A percentile compares a stretch with the other conserved stretches of the same genome.
Conservation (phyloP, 2,113 vertebrate genomes). For the Lophius piscatorius region DNA sequence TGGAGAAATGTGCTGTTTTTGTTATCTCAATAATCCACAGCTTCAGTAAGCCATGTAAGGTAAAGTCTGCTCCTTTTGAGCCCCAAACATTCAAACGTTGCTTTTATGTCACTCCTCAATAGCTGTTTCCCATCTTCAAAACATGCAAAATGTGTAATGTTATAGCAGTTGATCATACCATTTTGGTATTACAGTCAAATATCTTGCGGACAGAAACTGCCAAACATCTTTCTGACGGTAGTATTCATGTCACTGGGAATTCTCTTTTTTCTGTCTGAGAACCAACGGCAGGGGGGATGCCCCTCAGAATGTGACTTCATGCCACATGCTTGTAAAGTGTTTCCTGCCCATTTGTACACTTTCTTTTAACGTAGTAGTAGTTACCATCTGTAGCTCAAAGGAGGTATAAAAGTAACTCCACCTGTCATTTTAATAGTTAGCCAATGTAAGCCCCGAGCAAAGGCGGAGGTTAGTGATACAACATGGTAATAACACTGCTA, state of each 20-base stretch:
- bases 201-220: conserved; percentile 15
- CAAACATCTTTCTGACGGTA: conserved; percentile 8
- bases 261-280: conserved; percentile 41
- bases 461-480: conserved; percentile 5
- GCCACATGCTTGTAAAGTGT: conserved; percentile 50
- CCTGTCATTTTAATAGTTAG: conserved; percentile 66
- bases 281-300: not conserved
- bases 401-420: conserved; percentile 61
- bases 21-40: conserved; percentile 16
- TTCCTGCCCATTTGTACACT: conserved; percentile 10
- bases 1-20: conserved; percentile 21
- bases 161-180: conserved; percentile 9
- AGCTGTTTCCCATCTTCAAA: conserved; percentile 8
- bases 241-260: conserved; percentile 26
- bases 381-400: conserved; percentile 60
- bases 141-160: not conserved
- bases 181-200: conserved; percentile 7
- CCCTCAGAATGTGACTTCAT: conserved; percentile 38
- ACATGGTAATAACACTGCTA: not conserved
- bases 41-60: conserved; percentile 19
- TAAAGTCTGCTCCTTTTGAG: conserved; percentile 8
- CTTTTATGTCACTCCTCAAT: not conserved
- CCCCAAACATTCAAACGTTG: not conserved
- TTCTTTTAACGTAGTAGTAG: conserved; percentile 42
- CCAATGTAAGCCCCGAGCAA: conserved; percentile 38